Evolutionary conservation across 1,140 invertebrate species (phyloP).

Genomic region (Zaprionus kolodkinae): DNA sequence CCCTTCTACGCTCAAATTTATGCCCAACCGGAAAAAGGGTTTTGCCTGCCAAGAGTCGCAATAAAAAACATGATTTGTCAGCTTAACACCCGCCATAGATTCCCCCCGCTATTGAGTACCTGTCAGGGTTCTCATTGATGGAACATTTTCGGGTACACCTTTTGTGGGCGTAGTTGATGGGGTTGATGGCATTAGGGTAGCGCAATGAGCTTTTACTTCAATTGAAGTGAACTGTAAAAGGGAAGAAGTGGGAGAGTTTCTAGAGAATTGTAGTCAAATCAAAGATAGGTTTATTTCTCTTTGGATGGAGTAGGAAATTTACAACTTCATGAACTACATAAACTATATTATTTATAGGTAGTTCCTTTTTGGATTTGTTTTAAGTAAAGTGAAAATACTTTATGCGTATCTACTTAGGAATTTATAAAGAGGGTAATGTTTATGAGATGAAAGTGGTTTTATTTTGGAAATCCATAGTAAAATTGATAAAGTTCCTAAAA

Average conservation of each 20-base stretch:
- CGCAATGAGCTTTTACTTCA: not conserved
- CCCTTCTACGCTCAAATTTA: constrained; percentile 32
- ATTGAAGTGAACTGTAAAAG: not conserved
- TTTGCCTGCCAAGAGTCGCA: constrained; percentile 48
- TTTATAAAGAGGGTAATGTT: too few relatives aligned
- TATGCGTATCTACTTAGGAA: too few relatives aligned
- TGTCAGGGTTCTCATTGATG: constrained; percentile 19
- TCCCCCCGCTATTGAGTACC: constrained; percentile 11
- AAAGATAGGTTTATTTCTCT: not conserved
- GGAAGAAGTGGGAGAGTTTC: not conserved
- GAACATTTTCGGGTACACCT: constrained; percentile 8
- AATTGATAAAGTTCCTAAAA: too few relatives aligned
- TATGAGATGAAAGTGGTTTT: too few relatives aligned
- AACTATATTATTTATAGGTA: not conserved
- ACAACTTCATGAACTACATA: not conserved
- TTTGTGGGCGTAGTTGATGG: not conserved
- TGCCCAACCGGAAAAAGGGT: constrained; percentile 53
- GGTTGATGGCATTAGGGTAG: not conserved
- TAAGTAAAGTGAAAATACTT: too few relatives aligned
- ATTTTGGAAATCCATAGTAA: too few relatives aligned
- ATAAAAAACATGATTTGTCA: constrained; percentile 84
- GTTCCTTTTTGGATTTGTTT: not conserved
- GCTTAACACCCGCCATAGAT: constrained; percentile 75
- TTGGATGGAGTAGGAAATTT: not conserved
- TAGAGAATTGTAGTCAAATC: not conserved